Conservation (phyloP, 1,140 invertebrate species). For the Aradophagus sp. region DNA sequence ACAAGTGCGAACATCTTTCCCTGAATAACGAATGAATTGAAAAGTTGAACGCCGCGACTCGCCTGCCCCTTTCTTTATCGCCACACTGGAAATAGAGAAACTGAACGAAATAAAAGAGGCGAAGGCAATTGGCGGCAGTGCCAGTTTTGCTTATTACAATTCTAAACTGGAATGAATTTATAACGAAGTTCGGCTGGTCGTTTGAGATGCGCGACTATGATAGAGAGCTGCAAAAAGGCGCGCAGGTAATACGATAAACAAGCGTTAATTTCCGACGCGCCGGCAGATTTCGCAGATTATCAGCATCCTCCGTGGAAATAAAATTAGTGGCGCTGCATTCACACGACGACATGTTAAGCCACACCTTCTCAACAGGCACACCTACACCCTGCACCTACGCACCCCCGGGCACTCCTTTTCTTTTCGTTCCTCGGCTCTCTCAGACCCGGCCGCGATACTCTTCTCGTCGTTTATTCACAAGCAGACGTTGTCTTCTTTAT, state of each 20-base stretch:
- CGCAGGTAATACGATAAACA: slow-evolving; percentile 8
- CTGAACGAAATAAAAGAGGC: no score
- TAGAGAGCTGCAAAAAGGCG: no score
- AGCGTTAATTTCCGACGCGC: slow-evolving; percentile 5
- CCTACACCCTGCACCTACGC: slow-evolving; percentile 49
- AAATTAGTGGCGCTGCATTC: slow-evolving; percentile 17
- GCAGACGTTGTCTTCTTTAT: slow-evolving; percentile 38
- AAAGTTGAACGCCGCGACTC: neutral
- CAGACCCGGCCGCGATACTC: slow-evolving; percentile 13
- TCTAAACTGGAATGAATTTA: slow-evolving; percentile 7
- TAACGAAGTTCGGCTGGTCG: slow-evolving; percentile 6
- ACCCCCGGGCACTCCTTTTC: slow-evolving; percentile 30
- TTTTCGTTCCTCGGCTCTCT: slow-evolving; percentile 28
- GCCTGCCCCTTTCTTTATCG: neutral
- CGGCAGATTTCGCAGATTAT: slow-evolving; percentile 36
- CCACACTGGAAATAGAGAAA: neutral
- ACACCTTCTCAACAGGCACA: slow-evolving; percentile 44
- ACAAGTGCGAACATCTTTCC: slow-evolving; percentile 17
- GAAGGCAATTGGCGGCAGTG: no score
- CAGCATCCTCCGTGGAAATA: slow-evolving; percentile 14
- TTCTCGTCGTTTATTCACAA: slow-evolving; percentile 46
- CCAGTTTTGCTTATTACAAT: no score
- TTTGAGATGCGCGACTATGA: slow-evolving; percentile 6
- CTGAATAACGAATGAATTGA: slow-evolving; percentile 1
- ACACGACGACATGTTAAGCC: slow-evolving; percentile 37